These are phyloP conservation scores for Hecatera dysodea DNA, from an alignment of 2,888 invertebrate genomes.

Conservation along the genomic window DNA sequence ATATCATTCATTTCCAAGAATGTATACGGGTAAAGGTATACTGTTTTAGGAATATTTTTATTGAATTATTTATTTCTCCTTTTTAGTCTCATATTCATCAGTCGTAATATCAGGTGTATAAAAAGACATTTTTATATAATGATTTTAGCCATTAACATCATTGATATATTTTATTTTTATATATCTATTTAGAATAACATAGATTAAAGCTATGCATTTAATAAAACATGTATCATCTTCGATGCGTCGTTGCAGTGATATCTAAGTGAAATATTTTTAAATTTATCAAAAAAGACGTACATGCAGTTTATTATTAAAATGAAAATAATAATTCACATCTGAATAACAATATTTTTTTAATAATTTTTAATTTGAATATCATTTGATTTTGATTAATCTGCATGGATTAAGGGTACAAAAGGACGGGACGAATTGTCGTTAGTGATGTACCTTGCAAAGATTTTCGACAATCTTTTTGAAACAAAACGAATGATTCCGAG, in stretches of 20 bases:
- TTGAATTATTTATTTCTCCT: slow-evolving; percentile 67
- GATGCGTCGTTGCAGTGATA: slow-evolving; percentile 75
- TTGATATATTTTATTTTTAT: slow-evolving; percentile 69
- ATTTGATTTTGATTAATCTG: slow-evolving; percentile 1
- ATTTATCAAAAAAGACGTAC: slow-evolving; percentile 51
- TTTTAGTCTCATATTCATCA: slow-evolving; percentile 80
- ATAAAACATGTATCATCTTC: slow-evolving; percentile 72
- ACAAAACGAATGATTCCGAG: slow-evolving; percentile 62
- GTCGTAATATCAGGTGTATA: slow-evolving; percentile 72
- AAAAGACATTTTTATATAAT: slow-evolving; percentile 68
- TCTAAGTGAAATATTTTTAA: slow-evolving; percentile 54
- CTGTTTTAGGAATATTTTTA: slow-evolving; percentile 56
- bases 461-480: slow-evolving; percentile 43
- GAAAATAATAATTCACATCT: slow-evolving; percentile 17
- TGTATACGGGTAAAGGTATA: slow-evolving; percentile 39
- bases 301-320: slow-evolving; percentile 40
- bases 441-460: slow-evolving; percentile 15
- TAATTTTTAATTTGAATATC: slow-evolving; percentile 17
- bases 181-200: slow-evolving; percentile 76
- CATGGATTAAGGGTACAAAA: slow-evolving; percentile 35
- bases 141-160: slow-evolving; percentile 66
- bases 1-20: slow-evolving; percentile 33
- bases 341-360: slow-evolving; percentile 5
- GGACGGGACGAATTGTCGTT: slow-evolving; percentile 58
- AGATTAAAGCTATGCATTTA: slow-evolving; percentile 77